A percentile compares a stretch with the other conserved stretches of the same genome.
Evolutionary conservation across 1,140 invertebrate species (phyloP).

Genomic region (Dendroctonus ponderosae): DNA sequence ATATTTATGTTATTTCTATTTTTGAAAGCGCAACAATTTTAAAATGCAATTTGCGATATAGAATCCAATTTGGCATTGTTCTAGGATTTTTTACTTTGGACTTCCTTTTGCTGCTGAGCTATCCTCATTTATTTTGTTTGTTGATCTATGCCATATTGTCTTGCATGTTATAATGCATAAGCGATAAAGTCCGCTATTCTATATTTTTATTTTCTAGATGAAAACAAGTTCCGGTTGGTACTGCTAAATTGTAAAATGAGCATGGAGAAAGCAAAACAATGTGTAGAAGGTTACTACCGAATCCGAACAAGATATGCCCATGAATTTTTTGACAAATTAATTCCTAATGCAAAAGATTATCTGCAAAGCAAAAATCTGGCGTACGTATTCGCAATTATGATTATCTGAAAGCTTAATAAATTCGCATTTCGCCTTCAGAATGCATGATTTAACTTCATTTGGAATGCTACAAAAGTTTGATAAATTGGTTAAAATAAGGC

Average conservation of each 20-base stretch:
- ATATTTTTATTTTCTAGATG: slow-evolving; percentile 3
- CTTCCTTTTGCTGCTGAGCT: no score
- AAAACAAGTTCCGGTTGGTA: slow-evolving; percentile 15
- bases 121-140: no score
- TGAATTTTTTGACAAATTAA: slow-evolving; percentile 27
- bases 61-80: no score
- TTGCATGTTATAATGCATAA: background rate
- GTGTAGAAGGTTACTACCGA: slow-evolving; percentile 31
- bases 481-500: no score
- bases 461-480: background rate
- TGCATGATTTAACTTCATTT: background rate
- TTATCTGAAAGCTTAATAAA: no score
- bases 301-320: slow-evolving; percentile 20
- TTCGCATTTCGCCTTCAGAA: background rate
- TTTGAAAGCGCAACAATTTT: no score
- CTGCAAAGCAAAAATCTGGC: slow-evolving; percentile 19
- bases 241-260: slow-evolving; percentile 37
- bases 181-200: background rate
- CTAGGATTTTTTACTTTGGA: no score
- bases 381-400: slow-evolving; percentile 16
- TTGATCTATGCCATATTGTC: no score
- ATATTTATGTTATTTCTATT: no score
- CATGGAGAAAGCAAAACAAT: slow-evolving; percentile 32
- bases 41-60: no score
- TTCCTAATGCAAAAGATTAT: slow-evolving; percentile 22